Base-by-base conservation (phyloP, 2,113 vertebrate genomes). In the Pipa parva region DNA sequence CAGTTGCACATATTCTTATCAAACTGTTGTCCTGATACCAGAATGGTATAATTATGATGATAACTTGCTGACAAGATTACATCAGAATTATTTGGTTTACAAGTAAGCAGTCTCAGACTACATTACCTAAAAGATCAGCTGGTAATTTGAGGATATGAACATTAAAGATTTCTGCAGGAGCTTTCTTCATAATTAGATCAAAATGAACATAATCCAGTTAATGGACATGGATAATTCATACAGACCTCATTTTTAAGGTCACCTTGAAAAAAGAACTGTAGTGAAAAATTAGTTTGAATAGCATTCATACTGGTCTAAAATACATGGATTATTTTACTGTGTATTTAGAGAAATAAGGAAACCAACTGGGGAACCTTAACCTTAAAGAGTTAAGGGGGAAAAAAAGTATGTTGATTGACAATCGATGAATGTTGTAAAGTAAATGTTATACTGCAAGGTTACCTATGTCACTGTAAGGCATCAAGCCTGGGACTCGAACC, bases 41-140 rank as follows among this genome's bases (percentile, higher is more conserved):
- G 15, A 7, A 20, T 48, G 25, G 28, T 21, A 52, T 64, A 49
- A 55, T 42, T 55, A 55, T 64, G 31, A 24, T 27, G 22, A 31
- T 54, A 42, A 64, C 50, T n/a, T 64, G 62, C 24, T 64, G 50
- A 42, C 50, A 42, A 54, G 31, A 33, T 55, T 55, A 26, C 50
- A 64, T 20, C 22, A 54, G n/a, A 28, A 36, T 64, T 50, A 54
- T 55, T 25, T 12, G 6, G n/a, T 28, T 37, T 64, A 42, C 49
- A 55, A 62, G 28, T 63, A 17, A 63, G 26, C 61, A 36, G 49
- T 64, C 39, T 64, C 26, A 42, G 42, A 54, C 39, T 49, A 49
- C 3, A 64, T 64, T 39, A 64, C 31, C 18, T 42, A 64, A 42
- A 27, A 31, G 50, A 64, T 55, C 62, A 54, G 31, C 6, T n/a